Base-by-base conservation (phyloP, 2,888 invertebrate species). In the Melanostoma mellinum region DNA sequence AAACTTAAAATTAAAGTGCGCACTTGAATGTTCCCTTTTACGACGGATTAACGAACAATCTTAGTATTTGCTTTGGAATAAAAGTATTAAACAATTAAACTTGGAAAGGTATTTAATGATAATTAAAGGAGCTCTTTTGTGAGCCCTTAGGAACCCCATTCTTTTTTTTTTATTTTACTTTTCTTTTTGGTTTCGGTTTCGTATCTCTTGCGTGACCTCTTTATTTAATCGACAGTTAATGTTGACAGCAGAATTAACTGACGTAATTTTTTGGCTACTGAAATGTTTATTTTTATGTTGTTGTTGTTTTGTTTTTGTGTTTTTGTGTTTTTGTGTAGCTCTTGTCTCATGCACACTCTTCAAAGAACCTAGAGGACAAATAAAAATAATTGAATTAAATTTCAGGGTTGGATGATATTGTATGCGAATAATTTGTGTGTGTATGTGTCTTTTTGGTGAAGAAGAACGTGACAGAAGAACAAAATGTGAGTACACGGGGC, bases 191-290 rank as follows among this genome's bases (percentile, higher is more conserved):
- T 60, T 42, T 56, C 36, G 20, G 40, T 10, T 5, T 32, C 40
- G 67, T 68, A 74, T 82, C 78, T 69, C 42, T 78, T 82, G 78
- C 78, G 82, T 82, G 82, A 82, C 82, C 78, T 82, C 78, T 78
- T 78, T 82, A 82, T 78, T 82, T 82, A 82, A 82, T 82, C 73
- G 82, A 82, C 82, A 74, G 82, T 82, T 73, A 82, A 78, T 82
- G 82, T 82, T 82, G 82, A 82, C 82, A 82, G 82, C 78, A 78
- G 52, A 82, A 82, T 82, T 82, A 82, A 82, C 82, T 77, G 78
- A 72, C 60, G 81, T 81, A 82, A 82, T 82, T 78, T 82, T 71
- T 82, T 46, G 53, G 42, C 48, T 61, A 5, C 61, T 65, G 55
- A 63, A 65, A 71, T 67, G 76, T 50, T 48, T 20, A 20, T 44